A percentile compares a stretch with the other conserved stretches of the same genome.
These are phyloP conservation scores for Lasioglossum albipes DNA, from an alignment of 1,140 invertebrate genomes.

Conservation along the genomic window DNA sequence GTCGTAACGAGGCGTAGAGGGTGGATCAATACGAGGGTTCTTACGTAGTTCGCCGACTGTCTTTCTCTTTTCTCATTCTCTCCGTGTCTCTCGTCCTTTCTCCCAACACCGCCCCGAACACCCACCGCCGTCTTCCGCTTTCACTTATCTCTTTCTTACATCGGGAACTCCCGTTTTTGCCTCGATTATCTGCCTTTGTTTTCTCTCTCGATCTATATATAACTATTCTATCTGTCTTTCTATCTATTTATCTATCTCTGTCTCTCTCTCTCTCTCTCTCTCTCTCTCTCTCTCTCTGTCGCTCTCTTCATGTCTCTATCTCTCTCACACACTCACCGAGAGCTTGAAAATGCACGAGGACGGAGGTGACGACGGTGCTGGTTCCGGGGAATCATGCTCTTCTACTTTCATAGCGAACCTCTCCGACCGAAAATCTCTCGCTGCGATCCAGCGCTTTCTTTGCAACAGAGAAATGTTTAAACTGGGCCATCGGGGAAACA, in stretches of 20 bases:
- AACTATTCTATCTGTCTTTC: background rate
- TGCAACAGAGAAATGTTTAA: background rate
- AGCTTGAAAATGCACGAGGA: conserved; percentile 55
- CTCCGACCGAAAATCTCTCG: too few relatives aligned
- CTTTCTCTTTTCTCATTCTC: conserved; percentile 59
- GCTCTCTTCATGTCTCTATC: conserved; percentile 21
- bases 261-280: background rate
- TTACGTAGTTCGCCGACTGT: conserved; percentile 74
- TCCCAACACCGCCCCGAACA: conserved; percentile 8
- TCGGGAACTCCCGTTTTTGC: conserved; percentile 21
- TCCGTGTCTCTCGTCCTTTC: conserved; percentile 36
- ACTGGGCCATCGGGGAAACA: too few relatives aligned
- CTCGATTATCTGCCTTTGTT: conserved; percentile 4
- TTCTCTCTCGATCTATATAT: background rate
- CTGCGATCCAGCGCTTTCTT: too few relatives aligned
- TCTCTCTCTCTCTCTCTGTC: conserved; percentile 18
- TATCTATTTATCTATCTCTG: background rate
- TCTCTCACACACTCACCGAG: conserved; percentile 26
- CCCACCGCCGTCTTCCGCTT: conserved; percentile 11
- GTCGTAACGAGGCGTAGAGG: conserved; percentile 73
- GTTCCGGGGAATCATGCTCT: conserved; percentile 31
- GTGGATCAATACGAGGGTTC: conserved; percentile 78
- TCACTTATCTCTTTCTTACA: conserved; percentile 26
- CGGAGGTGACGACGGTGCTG: conserved; percentile 44
- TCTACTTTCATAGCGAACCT: background rate